Percentiles rank a stretch among this genome's conserved stretches.
Conservation (phyloP, 2,797 vertebrate genomes). For the Pseudopleuronectes americanus region DNA sequence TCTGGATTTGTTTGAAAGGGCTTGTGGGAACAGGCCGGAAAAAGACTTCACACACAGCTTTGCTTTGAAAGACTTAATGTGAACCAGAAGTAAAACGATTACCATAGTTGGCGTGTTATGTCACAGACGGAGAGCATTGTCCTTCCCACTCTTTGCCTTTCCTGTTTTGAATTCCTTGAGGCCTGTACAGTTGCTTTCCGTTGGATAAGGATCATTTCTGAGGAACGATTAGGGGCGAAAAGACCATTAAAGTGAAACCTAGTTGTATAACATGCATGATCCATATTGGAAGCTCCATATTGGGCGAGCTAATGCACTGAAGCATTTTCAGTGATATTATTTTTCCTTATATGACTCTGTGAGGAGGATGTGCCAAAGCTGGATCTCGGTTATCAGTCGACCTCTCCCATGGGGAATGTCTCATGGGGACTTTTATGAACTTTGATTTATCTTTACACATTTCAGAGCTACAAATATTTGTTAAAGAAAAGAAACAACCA, state of each 20-base stretch:
- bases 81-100: conserved; percentile 69
- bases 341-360: conserved; percentile 42
- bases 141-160: conserved; percentile 55
- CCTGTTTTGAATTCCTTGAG: conserved; percentile 75
- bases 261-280: background rate
- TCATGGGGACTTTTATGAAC: background rate
- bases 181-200: conserved; percentile 25
- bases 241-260: background rate
- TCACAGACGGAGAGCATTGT: conserved; percentile 26
- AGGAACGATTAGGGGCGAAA: background rate
- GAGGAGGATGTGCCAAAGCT: conserved; percentile 11
- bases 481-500: background rate
- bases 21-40: conserved; percentile 47
- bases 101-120: conserved; percentile 52
- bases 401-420: background rate
- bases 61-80: conserved; percentile 44
- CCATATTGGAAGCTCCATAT: background rate
- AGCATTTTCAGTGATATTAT: background rate
- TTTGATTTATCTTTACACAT: conserved; percentile 2
- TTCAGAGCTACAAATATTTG: background rate
- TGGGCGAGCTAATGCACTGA: background rate
- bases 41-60: conserved; percentile 13
- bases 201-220: conserved; percentile 50
- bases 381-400: background rate
- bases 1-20: conserved; percentile 15